Evolutionary conservation across 2,888 invertebrate genomes (phyloP), one percentile per base, ranked within the genome.

Genomic region (Melieria omissa): DNA sequence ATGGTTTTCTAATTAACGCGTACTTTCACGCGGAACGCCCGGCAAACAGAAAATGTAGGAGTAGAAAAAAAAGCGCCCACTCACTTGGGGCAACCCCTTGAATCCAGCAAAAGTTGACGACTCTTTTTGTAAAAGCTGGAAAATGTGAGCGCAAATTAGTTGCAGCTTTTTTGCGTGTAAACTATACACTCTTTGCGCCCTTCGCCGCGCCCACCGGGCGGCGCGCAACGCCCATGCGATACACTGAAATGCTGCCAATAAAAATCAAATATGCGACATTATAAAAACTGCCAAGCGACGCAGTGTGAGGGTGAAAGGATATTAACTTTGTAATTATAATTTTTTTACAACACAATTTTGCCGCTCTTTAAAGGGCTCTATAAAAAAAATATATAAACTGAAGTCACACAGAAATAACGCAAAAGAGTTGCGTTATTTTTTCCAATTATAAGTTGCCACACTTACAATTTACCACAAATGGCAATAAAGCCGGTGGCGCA

Each of bases 271-370:
- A 29, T 29, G 2, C 29, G 29, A 2, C 16, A 3, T 29, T 29
- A 29, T 29, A 29, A 29, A 29, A 29, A 29, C 29, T 29, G 29
- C 3, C 29, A 3, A 3, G 29, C 2, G 29, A 29, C 29, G 29
- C 29, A 1, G 29, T 29, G 29, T 29, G 29, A 29, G 29, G 29
- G 29, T 60, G 80, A 82, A 77, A 82, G 81, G 76, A 80, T 79
- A 83, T 83, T 83, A 83, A 82, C 80, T 83, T 83, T 83, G 80
- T 84, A 84, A 84, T 84, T 84, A 83, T 77, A 80, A 75, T 76
- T 78, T 75, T 29, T 79, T 79, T 78, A 78, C 79, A 80, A 78
- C 83, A 77, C 78, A 76, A 77, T 80, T 79, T 80, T 74, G 75
- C 78, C 76, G 79, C 76, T 79, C 78, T 61, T 73, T 72, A 70